Evolutionary conservation across 2,888 invertebrate genomes (phyloP), one percentile per base, ranked within the genome.

Genomic region (Stomorhina lunata): DNA sequence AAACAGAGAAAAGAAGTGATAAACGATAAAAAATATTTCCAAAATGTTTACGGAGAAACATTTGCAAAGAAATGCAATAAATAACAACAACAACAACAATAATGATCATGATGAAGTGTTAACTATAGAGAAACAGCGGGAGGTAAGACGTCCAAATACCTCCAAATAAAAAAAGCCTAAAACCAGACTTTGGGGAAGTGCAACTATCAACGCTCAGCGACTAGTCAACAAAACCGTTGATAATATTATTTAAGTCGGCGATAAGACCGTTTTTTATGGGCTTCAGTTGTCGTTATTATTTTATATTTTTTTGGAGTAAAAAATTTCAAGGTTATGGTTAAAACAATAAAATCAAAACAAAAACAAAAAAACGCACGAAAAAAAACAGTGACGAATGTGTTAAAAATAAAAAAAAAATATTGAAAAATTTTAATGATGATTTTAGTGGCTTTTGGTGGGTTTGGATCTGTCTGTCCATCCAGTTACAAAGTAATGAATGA

Each of bases 321-420:
- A 27, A 55, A 55, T 45, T 71, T 71, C 71, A 71, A 71, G 71
- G 71, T 71, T 71, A 48, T 59, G 71, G 59, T 43, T n/a, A 45
- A 59, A 15, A 25, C n/a, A n/a, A 25, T 9, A n/a, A n/a, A 65
- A 65, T 43, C 25, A 61, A 61, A 25, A 15, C 12, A 40, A 40
- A 12, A 25, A 40, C 37, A 20, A 17, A 20, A 20, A 57, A 57
- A 34, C 32, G 34, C 57, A 57, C 34, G 17, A 12, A n/a, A 43
- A 6, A 43, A 43, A 34, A 37, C 32, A 55, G 29, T 32, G 55
- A 65, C 45, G 45, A 65, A 65, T 45, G 45, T 65, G 45, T 45
- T 63, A 27, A 63, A 63, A 43, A 63, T 63, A 63, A 29, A 43
- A 61, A 7, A 43, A 63, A 40, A 61, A 43, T 10, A 61, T 4